Evolutionary conservation across 1,140 invertebrate species (phyloP).

Genomic region (Cataglyphis hispanica): DNA sequence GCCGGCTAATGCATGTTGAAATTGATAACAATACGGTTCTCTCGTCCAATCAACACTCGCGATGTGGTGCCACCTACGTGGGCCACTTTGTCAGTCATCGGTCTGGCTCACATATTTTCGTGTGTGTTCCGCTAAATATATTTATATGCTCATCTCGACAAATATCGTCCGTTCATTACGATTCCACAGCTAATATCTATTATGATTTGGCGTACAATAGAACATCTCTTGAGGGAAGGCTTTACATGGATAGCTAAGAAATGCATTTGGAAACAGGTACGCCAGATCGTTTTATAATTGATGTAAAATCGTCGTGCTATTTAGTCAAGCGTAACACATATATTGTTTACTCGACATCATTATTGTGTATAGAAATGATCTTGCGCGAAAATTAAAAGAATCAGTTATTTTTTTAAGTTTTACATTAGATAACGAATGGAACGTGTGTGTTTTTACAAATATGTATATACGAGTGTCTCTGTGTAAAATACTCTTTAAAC

Average conservation of each 20-base stretch:
- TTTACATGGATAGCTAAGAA: slow-evolving; percentile 60
- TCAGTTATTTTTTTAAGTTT: background rate
- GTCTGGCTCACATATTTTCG: background rate
- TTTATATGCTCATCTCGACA: slow-evolving; percentile 45
- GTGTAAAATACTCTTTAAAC: background rate
- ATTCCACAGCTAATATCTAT: slow-evolving; percentile 18
- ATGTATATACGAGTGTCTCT: background rate
- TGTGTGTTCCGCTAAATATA: background rate
- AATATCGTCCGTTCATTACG: background rate
- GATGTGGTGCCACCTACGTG: slow-evolving; percentile 76
- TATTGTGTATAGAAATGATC: background rate
- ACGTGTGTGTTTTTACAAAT: background rate
- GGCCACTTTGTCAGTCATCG: slow-evolving; percentile 59
- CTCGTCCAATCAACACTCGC: slow-evolving; percentile 34
- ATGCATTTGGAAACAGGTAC: slow-evolving; percentile 74
- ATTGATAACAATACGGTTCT: slow-evolving; percentile 61
- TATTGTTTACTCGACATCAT: background rate
- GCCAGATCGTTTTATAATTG: slow-evolving; percentile 35
- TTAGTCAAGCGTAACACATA: background rate
- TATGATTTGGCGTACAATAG: slow-evolving; percentile 76
- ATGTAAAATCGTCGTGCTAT: background rate
- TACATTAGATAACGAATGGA: background rate
- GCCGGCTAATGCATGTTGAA: background rate
- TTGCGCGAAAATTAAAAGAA: background rate
- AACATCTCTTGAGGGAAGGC: slow-evolving; percentile 62